Evolutionary conservation across 2,888 invertebrate species (phyloP).

Genomic region (Thyatira batis): DNA sequence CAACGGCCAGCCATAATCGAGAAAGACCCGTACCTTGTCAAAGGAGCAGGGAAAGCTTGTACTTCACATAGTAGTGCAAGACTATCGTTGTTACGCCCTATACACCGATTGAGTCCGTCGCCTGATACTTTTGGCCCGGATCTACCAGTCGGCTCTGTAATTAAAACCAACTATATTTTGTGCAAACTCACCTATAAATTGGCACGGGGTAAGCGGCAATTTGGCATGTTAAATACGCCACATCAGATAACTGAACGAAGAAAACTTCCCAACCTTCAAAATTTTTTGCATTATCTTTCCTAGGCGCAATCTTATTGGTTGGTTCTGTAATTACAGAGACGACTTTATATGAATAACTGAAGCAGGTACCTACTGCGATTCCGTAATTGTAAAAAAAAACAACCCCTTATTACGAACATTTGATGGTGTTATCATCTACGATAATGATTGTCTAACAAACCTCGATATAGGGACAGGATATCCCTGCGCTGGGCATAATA

Average conservation of each 20-base stretch:
- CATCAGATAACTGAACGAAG: slow-evolving; percentile 71
- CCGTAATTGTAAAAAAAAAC: background rate
- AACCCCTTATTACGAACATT: slow-evolving; percentile 9
- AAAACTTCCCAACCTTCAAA: slow-evolving; percentile 85
- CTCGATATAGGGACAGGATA: slow-evolving; percentile 85
- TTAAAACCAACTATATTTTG: slow-evolving; percentile 54
- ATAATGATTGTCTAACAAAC: slow-evolving; percentile 58
- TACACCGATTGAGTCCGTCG: slow-evolving; percentile 82
- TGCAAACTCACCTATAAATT: slow-evolving; percentile 85
- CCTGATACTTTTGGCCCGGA: slow-evolving; percentile 86
- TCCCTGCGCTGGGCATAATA: slow-evolving; percentile 80
- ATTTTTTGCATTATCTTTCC: slow-evolving; percentile 75
- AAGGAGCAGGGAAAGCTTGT: slow-evolving; percentile 89
- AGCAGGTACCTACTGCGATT: background rate
- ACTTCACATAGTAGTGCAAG: slow-evolving; percentile 89
- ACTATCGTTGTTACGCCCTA: slow-evolving; percentile 67
- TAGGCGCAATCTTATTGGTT: slow-evolving; percentile 85
- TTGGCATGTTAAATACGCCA: slow-evolving; percentile 85
- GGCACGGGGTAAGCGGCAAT: slow-evolving; percentile 87
- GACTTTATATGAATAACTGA: slow-evolving; percentile 34
- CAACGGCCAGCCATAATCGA: slow-evolving; percentile 58
- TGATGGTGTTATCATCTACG: slow-evolving; percentile 6
- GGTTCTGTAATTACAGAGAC: slow-evolving; percentile 83
- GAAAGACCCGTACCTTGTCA: slow-evolving; percentile 85
- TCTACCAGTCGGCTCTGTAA: slow-evolving; percentile 87